These are phyloP conservation scores for Euphydryas editha DNA, from an alignment of 2,888 invertebrate genomes.

Conservation along the genomic window DNA sequence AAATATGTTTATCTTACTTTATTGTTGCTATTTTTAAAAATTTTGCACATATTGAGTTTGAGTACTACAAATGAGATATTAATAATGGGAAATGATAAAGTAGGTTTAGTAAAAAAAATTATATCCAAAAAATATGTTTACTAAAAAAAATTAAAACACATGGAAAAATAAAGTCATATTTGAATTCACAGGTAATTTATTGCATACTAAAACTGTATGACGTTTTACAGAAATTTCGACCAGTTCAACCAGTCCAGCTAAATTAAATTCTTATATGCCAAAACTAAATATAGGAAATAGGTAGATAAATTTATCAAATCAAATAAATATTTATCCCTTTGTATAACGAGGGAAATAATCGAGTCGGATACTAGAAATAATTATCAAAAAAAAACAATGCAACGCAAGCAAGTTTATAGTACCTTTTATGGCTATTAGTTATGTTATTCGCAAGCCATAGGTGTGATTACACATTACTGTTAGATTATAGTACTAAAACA, in stretches of 20 bases:
- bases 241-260: slow-evolving; percentile 51
- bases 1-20: too few relatives aligned
- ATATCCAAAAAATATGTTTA: too few relatives aligned
- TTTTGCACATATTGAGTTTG: too few relatives aligned
- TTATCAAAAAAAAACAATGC: slow-evolving; percentile 76
- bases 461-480: slow-evolving; percentile 76
- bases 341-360: slow-evolving; percentile 39
- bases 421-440: slow-evolving; percentile 79
- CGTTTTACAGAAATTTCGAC: slow-evolving; percentile 66
- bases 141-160: too few relatives aligned
- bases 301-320: slow-evolving; percentile 33
- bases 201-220: slow-evolving; percentile 66
- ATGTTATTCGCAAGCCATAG: slow-evolving; percentile 82
- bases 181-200: slow-evolving; percentile 77
- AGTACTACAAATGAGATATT: too few relatives aligned
- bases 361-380: slow-evolving; percentile 46
- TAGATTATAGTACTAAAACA: slow-evolving; percentile 76
- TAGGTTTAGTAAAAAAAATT: too few relatives aligned
- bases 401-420: slow-evolving; percentile 78
- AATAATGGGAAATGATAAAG: too few relatives aligned
- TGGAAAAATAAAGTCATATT: slow-evolving; percentile 44
- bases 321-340: slow-evolving; percentile 47
- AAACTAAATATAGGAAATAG: slow-evolving; percentile 48
- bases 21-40: too few relatives aligned
- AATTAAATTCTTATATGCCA: slow-evolving; percentile 27